Percentiles rank a stretch among this genome's conserved stretches.
These are phyloP conservation scores for Goniozus legneri DNA, from an alignment of 1,140 invertebrate species.

Conservation along the genomic window DNA sequence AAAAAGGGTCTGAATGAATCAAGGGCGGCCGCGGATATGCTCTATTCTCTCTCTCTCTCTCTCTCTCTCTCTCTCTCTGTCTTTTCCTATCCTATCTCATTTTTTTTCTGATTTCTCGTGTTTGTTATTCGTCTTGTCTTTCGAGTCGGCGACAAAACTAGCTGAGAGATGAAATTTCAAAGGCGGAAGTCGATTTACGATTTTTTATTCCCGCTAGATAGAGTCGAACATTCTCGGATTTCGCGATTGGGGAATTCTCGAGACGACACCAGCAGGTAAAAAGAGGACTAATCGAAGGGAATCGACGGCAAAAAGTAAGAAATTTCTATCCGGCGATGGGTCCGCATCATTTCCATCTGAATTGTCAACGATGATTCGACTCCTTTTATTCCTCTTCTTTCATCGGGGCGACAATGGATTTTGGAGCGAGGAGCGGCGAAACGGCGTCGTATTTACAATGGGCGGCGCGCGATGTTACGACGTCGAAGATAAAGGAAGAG, in stretches of 20 bases:
- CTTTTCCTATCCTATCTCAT: neutral
- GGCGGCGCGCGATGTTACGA: slow-evolving; percentile 8
- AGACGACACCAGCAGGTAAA: too few relatives aligned
- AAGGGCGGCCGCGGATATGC: slow-evolving; percentile 36
- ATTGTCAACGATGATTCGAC: neutral
- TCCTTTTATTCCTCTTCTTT: neutral
- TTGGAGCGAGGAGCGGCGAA: slow-evolving; percentile 1
- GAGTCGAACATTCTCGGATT: too few relatives aligned
- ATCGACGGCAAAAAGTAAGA: too few relatives aligned
- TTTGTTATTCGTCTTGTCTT: neutral
- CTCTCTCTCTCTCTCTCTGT: neutral
- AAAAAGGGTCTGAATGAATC: slow-evolving; percentile 56
- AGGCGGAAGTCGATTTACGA: slow-evolving; percentile 21
- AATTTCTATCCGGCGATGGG: too few relatives aligned
- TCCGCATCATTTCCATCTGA: neutral
- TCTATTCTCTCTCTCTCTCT: slow-evolving; percentile 10
- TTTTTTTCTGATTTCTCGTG: neutral
- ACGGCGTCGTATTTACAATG: slow-evolving; percentile 13
- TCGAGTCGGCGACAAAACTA: neutral
- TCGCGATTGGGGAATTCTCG: too few relatives aligned
- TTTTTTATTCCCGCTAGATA: too few relatives aligned
- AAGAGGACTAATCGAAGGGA: too few relatives aligned
- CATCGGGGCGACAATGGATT: neutral
- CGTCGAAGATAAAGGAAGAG: neutral
- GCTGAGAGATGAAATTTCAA: slow-evolving; percentile 13